Evolutionary conservation across 2,113 vertebrate genomes (phyloP), one percentile per base, ranked within the genome.

Genomic region (Austrofundulus limnaeus): DNA sequence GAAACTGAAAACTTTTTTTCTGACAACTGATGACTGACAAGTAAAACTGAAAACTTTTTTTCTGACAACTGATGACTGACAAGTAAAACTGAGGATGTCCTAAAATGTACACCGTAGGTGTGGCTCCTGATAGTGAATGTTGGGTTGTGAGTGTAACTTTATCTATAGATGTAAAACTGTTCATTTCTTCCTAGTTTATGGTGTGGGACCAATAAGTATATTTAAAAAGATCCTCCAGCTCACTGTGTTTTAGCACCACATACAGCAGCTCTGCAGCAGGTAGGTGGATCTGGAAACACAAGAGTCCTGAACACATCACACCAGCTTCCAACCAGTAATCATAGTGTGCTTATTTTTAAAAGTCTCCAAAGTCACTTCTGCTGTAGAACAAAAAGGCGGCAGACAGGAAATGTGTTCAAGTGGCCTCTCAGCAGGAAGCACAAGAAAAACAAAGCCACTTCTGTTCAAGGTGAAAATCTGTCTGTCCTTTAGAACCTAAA

Each of bases 171-270:
- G 15, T 34, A 7, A 10, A 23, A 24, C 21, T 48, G 15, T 65
- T 69, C 66, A 10, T 58, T 39, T 70, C 59, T 58, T 38, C 19
- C 28, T 28, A 20, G 50, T 15, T 9, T 14, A 8, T 55, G 7
- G 25, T 28, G 49, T 17, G n/a, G 23, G 28, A 63, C 34, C 37
- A 24, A 13, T 2, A 15, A 52, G 70, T 38, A 55, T 11, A 14
- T 21, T 34, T 24, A 11, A 45, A 72, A 53, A 58, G 21, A 23
- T 21, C 54, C 58, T 19, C 19, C 46, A 67, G 66, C 59, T 56
- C 15, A 10, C 41, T 45, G 49, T 11, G 46, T 68, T 72, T 83
- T 68, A 73, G 77, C 67, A 75, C 54, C 75, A 55, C 0, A 43
- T 64, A 80, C 65, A 77, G 61, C 66, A 5, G 11, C 34, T 0